Evolutionary conservation across 2,888 invertebrate genomes (phyloP).

Genomic region (Harpagoxenus sublaevis): DNA sequence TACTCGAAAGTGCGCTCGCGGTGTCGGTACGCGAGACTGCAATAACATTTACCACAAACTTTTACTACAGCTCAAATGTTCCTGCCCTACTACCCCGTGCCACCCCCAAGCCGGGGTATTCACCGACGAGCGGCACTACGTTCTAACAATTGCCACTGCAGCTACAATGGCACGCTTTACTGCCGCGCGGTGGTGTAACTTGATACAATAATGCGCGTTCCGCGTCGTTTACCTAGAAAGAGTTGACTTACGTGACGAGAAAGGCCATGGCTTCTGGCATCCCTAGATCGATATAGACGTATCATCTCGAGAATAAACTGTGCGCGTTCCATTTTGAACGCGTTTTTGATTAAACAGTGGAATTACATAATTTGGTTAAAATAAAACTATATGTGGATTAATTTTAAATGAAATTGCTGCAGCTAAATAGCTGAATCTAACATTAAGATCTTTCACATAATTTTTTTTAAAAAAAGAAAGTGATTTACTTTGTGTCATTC

Average conservation of each 20-base stretch:
- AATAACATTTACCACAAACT: conserved; percentile 76
- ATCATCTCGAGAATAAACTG: conserved; percentile 5
- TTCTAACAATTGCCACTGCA: conserved; percentile 73
- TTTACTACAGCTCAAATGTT: conserved; percentile 72
- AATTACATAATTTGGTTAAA: background rate
- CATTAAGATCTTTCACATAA: background rate
- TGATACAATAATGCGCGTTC: conserved; percentile 75
- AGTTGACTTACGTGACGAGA: conserved; percentile 62
- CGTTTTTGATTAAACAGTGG: background rate
- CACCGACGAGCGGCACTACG: conserved; percentile 56
- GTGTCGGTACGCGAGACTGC: conserved; percentile 64
- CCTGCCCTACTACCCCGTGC: conserved; percentile 21
- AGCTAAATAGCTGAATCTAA: background rate
- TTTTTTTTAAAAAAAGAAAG: background rate
- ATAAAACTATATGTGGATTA: background rate
- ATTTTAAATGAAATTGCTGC: background rate
- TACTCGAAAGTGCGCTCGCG: conserved; percentile 64
- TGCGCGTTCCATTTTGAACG: background rate
- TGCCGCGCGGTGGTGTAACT: conserved; percentile 69
- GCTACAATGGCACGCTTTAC: conserved; percentile 73
- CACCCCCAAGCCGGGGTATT: conserved; percentile 14
- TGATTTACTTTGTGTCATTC: background rate
- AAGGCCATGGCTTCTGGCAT: conserved; percentile 7
- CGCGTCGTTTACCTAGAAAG: conserved; percentile 68
- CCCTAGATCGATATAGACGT: conserved; percentile 15